These are phyloP conservation scores for Drosophila sucinea DNA, from an alignment of 1,140 invertebrate species.

Conservation along the genomic window DNA sequence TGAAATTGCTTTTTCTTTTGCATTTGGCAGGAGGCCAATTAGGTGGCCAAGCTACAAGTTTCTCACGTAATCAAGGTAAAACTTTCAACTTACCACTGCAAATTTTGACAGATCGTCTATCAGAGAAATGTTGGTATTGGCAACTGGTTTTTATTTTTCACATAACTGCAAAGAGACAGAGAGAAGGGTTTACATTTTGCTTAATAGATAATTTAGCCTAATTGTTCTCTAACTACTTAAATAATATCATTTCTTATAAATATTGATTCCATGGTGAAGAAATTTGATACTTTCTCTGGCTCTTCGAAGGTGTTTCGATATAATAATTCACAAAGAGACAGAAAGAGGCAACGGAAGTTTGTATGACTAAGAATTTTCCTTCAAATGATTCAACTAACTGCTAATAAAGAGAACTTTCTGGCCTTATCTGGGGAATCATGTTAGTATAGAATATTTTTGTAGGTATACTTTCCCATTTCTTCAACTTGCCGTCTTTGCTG, in stretches of 20 bases:
- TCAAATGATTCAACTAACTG: no score
- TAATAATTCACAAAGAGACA: no score
- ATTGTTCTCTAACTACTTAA: no score
- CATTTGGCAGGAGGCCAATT: constrained; percentile 7
- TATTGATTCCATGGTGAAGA: no score
- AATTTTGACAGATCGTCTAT: constrained; percentile 2
- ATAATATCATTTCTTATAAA: no score
- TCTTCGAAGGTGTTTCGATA: no score
- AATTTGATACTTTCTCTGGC: no score
- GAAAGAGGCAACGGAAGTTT: no score
- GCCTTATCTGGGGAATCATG: not conserved
- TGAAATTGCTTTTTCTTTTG: constrained; percentile 8
- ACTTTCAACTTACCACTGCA: constrained; percentile 1
- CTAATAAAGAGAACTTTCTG: no score
- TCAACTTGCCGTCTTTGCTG: not conserved
- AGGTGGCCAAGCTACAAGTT: constrained; percentile 1
- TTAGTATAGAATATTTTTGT: no score
- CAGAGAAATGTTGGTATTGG: not conserved
- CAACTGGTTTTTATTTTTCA: not conserved
- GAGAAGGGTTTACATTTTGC: not conserved
- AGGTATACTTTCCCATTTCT: not conserved
- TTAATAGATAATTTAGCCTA: no score
- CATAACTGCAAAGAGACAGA: not conserved
- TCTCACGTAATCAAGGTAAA: constrained; percentile 12
- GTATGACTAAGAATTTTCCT: no score